Percentiles rank a stretch among this genome's conserved stretches.
Conservation (phyloP, 92 coral and sea anemone genomes). For the Scolanthus callimorphus region DNA sequence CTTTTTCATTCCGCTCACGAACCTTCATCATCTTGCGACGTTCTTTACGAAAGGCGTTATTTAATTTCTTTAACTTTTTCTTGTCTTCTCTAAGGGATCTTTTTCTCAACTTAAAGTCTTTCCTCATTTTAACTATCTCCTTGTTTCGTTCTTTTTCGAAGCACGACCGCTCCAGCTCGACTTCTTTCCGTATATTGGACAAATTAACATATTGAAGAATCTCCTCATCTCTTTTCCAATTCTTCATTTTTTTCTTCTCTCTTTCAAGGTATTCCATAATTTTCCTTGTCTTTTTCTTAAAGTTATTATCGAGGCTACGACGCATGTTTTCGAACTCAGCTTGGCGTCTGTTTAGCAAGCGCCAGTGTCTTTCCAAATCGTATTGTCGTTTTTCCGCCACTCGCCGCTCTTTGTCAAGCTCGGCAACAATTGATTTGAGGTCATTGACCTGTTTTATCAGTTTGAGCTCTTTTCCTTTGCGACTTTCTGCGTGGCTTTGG, state of each 20-base stretch:
- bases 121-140: too few species aligned
- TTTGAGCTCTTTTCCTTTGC: too few species aligned
- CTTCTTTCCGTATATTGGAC: conserved; percentile 36
- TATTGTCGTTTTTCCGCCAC: conserved; percentile 28
- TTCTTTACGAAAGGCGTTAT: too few species aligned
- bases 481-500: too few species aligned
- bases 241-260: conserved; percentile 56
- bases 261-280: conserved; percentile 24
- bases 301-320: conserved; percentile 7
- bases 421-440: conserved; percentile 19
- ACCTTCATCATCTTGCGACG: too few species aligned
- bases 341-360: conserved; percentile 38
- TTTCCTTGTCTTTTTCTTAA: conserved; percentile 28
- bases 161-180: conserved; percentile 37
- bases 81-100: too few species aligned
- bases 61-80: too few species aligned
- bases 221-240: conserved; percentile 49
- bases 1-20: too few species aligned
- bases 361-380: conserved; percentile 38
- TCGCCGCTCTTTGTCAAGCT: conserved; percentile 45
- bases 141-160: too few species aligned
- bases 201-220: conserved; percentile 44
- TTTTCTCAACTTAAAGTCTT: too few species aligned
- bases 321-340: conserved; percentile 31
- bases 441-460: conserved; percentile 23